Conservation (phyloP, 2,888 invertebrate species). For the Dryococelus australis region DNA sequence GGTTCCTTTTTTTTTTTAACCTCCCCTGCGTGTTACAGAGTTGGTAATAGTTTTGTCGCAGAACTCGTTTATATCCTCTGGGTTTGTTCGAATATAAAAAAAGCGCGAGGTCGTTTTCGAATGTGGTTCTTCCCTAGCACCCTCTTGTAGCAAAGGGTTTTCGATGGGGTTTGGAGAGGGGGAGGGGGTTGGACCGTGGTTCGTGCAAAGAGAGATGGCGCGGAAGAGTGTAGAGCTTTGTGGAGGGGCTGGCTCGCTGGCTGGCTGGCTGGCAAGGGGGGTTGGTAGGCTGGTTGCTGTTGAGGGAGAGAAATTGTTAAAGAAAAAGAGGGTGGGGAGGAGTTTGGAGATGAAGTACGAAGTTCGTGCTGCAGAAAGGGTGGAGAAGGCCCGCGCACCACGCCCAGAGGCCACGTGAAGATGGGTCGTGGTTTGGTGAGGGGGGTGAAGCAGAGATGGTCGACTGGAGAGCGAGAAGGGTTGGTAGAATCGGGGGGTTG, state of each 20-base stretch:
- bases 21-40: background rate
- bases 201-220: background rate
- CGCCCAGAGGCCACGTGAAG: background rate
- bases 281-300: background rate
- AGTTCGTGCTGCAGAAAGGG: slow-evolving; percentile 7
- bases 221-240: background rate
- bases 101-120: background rate
- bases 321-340: background rate
- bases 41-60: slow-evolving; percentile 16
- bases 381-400: background rate
- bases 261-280: background rate
- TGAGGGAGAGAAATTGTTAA: slow-evolving; percentile 3
- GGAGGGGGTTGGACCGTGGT: background rate
- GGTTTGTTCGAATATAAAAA: background rate
- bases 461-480: too few species aligned
- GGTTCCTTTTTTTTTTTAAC: background rate
- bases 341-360: slow-evolving; percentile 5
- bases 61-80: background rate
- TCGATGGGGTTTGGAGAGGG: background rate
- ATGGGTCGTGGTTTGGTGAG: too few species aligned
- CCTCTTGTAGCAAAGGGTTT: background rate
- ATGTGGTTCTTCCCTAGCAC: background rate
- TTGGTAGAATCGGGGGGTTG: background rate
- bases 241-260: background rate
- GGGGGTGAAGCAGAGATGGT: background rate